Base-by-base conservation (phyloP, 2,113 vertebrate species). In the Alexandromys fortis region DNA sequence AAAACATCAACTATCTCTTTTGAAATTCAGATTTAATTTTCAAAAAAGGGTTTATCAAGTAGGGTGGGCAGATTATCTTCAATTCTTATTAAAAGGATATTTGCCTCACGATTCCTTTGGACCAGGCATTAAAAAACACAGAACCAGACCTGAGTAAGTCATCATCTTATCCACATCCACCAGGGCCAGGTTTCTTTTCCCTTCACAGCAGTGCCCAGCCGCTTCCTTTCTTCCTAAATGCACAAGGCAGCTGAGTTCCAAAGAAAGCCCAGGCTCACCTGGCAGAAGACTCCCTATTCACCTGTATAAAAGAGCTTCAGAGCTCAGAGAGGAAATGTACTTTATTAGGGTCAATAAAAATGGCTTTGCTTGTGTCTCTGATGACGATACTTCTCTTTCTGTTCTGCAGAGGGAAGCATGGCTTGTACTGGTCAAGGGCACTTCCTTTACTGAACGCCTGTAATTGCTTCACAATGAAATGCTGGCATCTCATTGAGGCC, bases 81-180 rank as follows among this genome's bases (percentile, higher is more conserved):
- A 45, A 67, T 79, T 21, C 38, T 42, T 85, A 79, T 28, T 63
- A 61, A 22, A 77, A 30, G 33, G 33, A 14, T 58, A 47, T 38
- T 52, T 86, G 11, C 24, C 79, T 94, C 47, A 79, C 78, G 78
- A 89, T 38, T 89, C 96, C 94, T 91, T 30, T 22, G 67, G 49
- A 85, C n/a, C 42, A 58, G 17, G 28, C 24, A 73, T 58, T 92
- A 97, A 94, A 86, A 91, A 85, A 91, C 79, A 87, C 13, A 78
- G 70, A 97, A 91, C 65, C 26, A 77, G 9, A 83, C 82, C 2
- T 35, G 21, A 35, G 65, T 21, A n/a, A 79, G 38, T 16, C 4
- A 76, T 52, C 4, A 30, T n/a, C 8, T 9, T 0, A n/a, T 4
- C 4, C 8, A 72, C 21, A n/a, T 4, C 4, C 8, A 72, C 21